Evolutionary conservation across 2,113 vertebrate species (phyloP).

Genomic region (Lanius collurio): DNA sequence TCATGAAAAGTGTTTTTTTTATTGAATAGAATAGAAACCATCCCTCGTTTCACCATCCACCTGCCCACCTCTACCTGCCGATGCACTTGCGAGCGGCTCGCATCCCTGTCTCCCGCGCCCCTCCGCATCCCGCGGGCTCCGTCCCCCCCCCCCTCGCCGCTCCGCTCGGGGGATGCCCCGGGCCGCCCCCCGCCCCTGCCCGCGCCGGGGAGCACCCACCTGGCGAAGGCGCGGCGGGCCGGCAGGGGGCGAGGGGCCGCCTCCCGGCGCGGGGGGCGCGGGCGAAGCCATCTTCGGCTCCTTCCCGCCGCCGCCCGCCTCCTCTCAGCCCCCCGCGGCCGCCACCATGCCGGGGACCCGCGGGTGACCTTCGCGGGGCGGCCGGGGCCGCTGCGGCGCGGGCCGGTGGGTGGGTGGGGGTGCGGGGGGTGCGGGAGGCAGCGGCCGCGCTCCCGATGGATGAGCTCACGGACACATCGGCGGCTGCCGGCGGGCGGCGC

Average conservation of each 20-base stretch:
- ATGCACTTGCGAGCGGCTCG: not conserved
- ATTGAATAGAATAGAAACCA: not conserved
- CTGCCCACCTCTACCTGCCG: not conserved
- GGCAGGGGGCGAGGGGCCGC: conserved; percentile 65
- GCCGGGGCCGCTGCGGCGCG: not conserved
- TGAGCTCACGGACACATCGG: conserved; percentile 72
- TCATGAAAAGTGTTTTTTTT: fast-evolving
- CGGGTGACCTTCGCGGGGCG: not conserved
- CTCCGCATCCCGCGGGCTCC: not conserved
- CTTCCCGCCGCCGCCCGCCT: not conserved
- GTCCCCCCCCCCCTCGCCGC: not conserved
- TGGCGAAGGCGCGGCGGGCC: conserved; percentile 73
- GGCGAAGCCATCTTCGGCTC: conserved; percentile 73
- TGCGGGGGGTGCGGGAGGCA: not conserved
- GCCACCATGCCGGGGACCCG: not conserved
- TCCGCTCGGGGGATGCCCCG: not conserved
- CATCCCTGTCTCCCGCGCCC: not conserved
- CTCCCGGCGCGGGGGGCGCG: conserved; percentile 67
- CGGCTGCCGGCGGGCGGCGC: not conserved
- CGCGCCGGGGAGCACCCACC: conserved; percentile 74
- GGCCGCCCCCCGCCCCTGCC: not conserved
- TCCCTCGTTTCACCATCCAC: not conserved
- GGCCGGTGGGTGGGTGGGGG: not conserved
- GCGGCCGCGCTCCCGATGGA: conserved; percentile 42
- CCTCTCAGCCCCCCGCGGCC: not conserved